Percentiles rank a stretch among this genome's conserved stretches.
Evolutionary conservation across 2,888 invertebrate species (phyloP).

Genomic region (Drosophila crucigera): DNA sequence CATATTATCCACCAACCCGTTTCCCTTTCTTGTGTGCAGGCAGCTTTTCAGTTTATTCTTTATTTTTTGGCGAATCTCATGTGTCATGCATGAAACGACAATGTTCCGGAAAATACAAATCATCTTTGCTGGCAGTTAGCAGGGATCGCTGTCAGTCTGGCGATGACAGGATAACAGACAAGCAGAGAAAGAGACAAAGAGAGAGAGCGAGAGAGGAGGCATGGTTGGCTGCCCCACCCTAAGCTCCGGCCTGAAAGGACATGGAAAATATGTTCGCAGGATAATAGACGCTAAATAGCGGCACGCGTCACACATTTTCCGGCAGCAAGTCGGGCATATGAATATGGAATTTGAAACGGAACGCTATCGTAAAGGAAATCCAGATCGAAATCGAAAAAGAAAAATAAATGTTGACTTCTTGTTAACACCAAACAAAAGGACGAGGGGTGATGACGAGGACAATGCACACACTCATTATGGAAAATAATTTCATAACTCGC

Average conservation of each 20-base stretch:
- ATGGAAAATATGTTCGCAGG: conserved; percentile 78
- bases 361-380: conserved; percentile 30
- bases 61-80: conserved; percentile 17
- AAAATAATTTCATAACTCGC: conserved; percentile 86
- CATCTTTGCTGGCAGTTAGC: conserved; percentile 48
- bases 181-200: conserved; percentile 23
- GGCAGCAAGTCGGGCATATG: conserved; percentile 40
- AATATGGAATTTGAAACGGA: conserved; percentile 63
- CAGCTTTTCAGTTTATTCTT: no score
- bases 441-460: conserved; percentile 37
- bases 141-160: conserved; percentile 2
- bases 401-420: conserved; percentile 74
- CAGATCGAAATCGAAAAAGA: conserved; percentile 43
- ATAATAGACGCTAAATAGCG: conserved; percentile 85
- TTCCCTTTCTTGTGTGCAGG: conserved; percentile 14
- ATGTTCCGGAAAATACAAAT: conserved; percentile 50
- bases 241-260: conserved; percentile 42
- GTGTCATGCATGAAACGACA: conserved; percentile 28
- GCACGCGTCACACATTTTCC: conserved; percentile 83
- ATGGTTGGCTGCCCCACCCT: conserved; percentile 1
- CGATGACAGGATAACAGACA: conserved; percentile 49
- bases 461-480: conserved; percentile 77
- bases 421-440: conserved; percentile 47
- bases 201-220: conserved; percentile 3
- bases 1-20: conserved; percentile 12